Percentiles rank a stretch among this genome's conserved stretches.
Conservation (phyloP, 2,888 invertebrate genomes). For the Drosophila neonasuta region DNA sequence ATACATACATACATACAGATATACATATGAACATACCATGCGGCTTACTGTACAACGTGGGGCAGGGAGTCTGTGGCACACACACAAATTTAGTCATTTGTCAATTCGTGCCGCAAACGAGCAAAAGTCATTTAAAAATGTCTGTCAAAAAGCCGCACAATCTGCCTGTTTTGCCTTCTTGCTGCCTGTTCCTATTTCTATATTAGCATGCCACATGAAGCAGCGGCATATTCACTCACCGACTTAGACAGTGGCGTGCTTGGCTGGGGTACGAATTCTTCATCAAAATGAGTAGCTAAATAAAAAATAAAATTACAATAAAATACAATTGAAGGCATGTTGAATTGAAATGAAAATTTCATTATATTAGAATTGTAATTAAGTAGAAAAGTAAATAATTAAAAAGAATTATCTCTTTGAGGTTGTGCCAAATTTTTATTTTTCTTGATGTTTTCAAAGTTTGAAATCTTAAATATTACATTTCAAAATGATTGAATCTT, state of each 20-base stretch:
- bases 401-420: background rate
- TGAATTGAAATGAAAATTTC: background rate
- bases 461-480: too few relatives aligned
- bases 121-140: conserved; percentile 66
- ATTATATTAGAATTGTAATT: background rate
- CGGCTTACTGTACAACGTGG: background rate
- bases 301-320: background rate
- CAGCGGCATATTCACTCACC: conserved; percentile 7
- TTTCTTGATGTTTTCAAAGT: too few relatives aligned
- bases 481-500: too few relatives aligned
- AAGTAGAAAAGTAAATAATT: background rate
- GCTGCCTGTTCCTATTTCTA: conserved; percentile 3
- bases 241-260: background rate
- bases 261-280: background rate
- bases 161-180: conserved; percentile 12
- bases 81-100: conserved; percentile 67
- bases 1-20: conserved; percentile 13
- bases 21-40: conserved; percentile 3
- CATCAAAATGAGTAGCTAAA: background rate
- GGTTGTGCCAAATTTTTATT: too few relatives aligned
- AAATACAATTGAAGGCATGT: background rate
- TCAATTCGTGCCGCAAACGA: conserved; percentile 60
- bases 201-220: conserved; percentile 20
- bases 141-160: conserved; percentile 46
- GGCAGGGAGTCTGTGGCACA: conserved; percentile 11